Conservation (phyloP, 2,797 vertebrate species). For the Xiphophorus birchmanni region DNA sequence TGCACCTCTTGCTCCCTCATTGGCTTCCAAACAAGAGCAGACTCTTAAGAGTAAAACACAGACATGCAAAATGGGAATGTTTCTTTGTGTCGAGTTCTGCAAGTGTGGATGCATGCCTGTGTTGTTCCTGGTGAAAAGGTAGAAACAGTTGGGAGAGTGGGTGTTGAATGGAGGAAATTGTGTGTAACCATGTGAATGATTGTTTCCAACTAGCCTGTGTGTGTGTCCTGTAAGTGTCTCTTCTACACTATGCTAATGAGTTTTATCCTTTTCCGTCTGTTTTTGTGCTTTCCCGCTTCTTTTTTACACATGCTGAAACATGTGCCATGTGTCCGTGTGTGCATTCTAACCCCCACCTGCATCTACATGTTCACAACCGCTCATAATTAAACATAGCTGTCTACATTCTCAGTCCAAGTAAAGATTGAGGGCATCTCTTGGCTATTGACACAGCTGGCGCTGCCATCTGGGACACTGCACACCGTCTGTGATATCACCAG, state of each 20-base stretch:
- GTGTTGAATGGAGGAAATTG: constrained; percentile 48
- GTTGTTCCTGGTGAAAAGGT: constrained; percentile 42
- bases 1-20: constrained; percentile 43
- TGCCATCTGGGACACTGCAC: constrained; percentile 78
- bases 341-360: constrained; percentile 19
- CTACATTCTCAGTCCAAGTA: constrained; percentile 63
- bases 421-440: constrained; percentile 75
- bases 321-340: constrained; percentile 8
- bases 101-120: constrained; percentile 31
- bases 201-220: constrained; percentile 37
- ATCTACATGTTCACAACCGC: constrained; percentile 28
- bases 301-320: constrained; percentile 19
- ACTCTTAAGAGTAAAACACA: constrained; percentile 56
- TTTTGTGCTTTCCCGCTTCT: constrained; percentile 7
- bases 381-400: constrained; percentile 50
- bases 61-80: constrained; percentile 41
- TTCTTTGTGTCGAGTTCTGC: constrained; percentile 36
- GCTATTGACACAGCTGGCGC: constrained; percentile 79
- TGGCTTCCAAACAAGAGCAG: constrained; percentile 58
- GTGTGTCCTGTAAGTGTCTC: constrained; percentile 29
- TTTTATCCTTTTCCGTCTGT: constrained; percentile 41
- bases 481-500: constrained; percentile 52
- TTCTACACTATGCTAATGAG: constrained; percentile 52
- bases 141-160: constrained; percentile 57
- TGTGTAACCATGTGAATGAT: constrained; percentile 50